Base-by-base conservation (phyloP, 2,797 vertebrate species). In the Monodelphis domestica region DNA sequence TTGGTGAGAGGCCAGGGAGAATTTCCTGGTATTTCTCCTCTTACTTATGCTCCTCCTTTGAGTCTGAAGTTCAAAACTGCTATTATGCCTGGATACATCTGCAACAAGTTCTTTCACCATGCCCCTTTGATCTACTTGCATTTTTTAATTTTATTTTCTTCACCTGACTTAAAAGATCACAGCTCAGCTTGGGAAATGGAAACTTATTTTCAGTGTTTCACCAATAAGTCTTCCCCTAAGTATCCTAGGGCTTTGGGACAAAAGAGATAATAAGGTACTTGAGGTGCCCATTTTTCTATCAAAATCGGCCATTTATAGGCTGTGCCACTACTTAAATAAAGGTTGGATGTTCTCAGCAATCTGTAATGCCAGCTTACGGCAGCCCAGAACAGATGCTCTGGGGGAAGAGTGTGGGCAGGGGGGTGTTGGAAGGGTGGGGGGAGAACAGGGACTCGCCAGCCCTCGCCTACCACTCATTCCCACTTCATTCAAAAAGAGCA, bases 241-340 rank as follows among this genome's bases (percentile, higher is more conserved):
- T 93, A 91, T 59, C 33, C 63, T 90, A 95, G 90, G 95, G 94
- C 95, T 97, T 93, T 57, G 51, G 30, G 91, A 94, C 87, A 91
- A 90, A 95, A 94, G 88, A 95, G 88, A 91, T 89, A 95, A 94
- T 92, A 92, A 87, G 59, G 50, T 90, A 96, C 55, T 91, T 94
- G 54, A 94, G 54, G 91, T 94, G 45, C 4, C 84, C 89, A 93
- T 96, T 96, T 96, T 93, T 94, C 96, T 93, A 95, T 63, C 92
- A 96, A 96, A 96, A 94, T 26, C 92, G n/a, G 56, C 53, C 93
- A 95, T 95, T 50, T 88, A 59, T 95, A 97, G 70, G 55, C 70
- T 55, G 30, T 91, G 89, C 52, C 63, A 94, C 78, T 94, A 91
- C 89, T 93, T 95, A 94, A 93, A 93, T 38, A 91, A 56, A 94